Evolutionary conservation across 1,140 invertebrate species (phyloP), one percentile per base, ranked within the genome.

Genomic region (Acromyrmex heyeri): DNA sequence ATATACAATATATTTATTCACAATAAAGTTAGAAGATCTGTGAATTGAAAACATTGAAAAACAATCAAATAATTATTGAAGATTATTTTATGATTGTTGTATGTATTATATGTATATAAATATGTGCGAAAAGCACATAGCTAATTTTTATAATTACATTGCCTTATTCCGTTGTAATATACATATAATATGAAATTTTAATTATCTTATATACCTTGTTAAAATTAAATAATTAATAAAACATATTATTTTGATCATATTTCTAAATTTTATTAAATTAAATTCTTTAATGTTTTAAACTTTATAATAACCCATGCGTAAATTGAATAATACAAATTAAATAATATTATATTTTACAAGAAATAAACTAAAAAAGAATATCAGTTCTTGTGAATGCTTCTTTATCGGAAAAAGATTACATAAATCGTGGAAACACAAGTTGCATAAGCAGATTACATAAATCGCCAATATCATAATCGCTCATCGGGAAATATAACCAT

Each of bases 401-500:
- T 78, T 53, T 77, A 77, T 79, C 48, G 77, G 77, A 79, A 79
- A 77, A 77, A 62, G 75, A 79, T 79, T 69, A 64, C 18, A 18
- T 76, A 38, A 61, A 44, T 59, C 59, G 24, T 10, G 38, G 5
- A 77, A 77, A 48, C 38, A 57, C 59, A 57, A 50, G 59, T 78
- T 50, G n/a, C 14, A 55, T 55, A 79, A 79, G 34, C 48, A 61
- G 62, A 67, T 79, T 67, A 79, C 2, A 53, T 69, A 69, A 61
- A 67, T 79, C 77, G 77, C 61, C 61, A 10, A 67, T 77, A 61
- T 30, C 24, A 69, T 69, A 50, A 69, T 48, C 65, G 0, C n/a
- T 69, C 65, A 69, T 50, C 65, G 38, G 38, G 14, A 69, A 69
- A 69, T 69, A 69, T 50, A 50, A 50, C 12, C 65, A 24, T 48